phyloP scores from a whole-genome alignment of 2,113 vertebrate genomes.

The Tricholaema leucomelas region DNA sequence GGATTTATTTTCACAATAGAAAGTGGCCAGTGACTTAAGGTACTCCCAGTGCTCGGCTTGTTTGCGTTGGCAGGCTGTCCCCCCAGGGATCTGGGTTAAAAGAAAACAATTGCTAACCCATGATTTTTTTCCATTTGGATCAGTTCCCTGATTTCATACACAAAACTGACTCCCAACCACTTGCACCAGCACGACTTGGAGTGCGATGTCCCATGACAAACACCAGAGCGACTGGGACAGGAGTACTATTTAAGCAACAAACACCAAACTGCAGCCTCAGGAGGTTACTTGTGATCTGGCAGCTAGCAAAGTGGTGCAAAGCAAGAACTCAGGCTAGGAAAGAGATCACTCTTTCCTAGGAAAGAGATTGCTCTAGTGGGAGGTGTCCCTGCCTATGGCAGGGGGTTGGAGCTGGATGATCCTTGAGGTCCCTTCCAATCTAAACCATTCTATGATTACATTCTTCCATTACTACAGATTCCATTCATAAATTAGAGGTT shows the following conservation, averaged over 20 bases:
- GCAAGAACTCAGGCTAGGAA: neutral
- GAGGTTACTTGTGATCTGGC: neutral
- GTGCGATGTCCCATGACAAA: conserved; percentile 48
- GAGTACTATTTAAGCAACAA: neutral
- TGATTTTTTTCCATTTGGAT: conserved; percentile 55
- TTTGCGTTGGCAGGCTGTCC: neutral
- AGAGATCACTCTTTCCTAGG: no score
- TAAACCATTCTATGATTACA: no score
- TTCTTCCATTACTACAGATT: no score
- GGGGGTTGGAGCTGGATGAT: no score
- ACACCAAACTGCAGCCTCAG: neutral
- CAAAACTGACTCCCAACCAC: conserved; percentile 34
- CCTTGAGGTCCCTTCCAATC: no score
- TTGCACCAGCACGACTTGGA: conserved; percentile 30
- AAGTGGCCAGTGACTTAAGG: conserved; percentile 55
- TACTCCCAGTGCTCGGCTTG: neutral
- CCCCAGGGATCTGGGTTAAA: neutral
- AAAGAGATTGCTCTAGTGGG: no score
- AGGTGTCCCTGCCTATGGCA: no score
- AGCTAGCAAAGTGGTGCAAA: neutral
- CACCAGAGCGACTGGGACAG: conserved; percentile 34
- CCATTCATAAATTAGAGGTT: neutral
- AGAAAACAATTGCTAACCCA: conserved; percentile 53
- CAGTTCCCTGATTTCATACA: conserved; percentile 26
- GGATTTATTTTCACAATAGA: conserved; percentile 60